These are phyloP conservation scores for Amphimallon solstitiale DNA, from an alignment of 2,888 invertebrate genomes.

Conservation along the genomic window DNA sequence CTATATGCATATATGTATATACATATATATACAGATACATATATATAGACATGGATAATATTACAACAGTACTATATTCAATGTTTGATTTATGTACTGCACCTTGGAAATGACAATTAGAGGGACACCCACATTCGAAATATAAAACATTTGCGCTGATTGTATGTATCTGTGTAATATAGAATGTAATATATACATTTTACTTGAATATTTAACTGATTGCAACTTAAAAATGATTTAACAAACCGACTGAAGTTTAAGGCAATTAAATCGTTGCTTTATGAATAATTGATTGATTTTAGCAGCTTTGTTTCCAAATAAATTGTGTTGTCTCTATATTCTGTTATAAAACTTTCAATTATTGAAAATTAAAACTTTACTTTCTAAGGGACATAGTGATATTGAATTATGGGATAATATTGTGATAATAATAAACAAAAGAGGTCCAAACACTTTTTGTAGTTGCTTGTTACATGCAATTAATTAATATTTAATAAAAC, in stretches of 20 bases:
- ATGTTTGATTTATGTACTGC: constrained; percentile 34
- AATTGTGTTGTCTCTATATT: neutral
- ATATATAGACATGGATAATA: neutral
- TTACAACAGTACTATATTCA: constrained; percentile 14
- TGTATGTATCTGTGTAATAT: neutral
- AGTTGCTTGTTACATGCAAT: too few species aligned
- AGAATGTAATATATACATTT: constrained; percentile 6
- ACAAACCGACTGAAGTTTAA: neutral
- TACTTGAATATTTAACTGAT: constrained; percentile 2
- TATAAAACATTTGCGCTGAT: constrained; percentile 31
- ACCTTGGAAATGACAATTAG: constrained; percentile 48
- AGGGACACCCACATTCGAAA: constrained; percentile 43
- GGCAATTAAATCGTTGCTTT: neutral
- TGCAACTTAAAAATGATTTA: constrained; percentile 9
- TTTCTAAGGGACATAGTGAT: too few species aligned
- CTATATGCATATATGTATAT: neutral
- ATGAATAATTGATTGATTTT: constrained; percentile 9
- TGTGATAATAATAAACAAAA: too few species aligned
- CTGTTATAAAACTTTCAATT: too few species aligned
- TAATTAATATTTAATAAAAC: too few species aligned
- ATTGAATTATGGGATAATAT: too few species aligned
- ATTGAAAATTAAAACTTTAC: too few species aligned
- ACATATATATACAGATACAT: neutral
- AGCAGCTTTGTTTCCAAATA: neutral
- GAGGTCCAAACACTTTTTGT: too few species aligned